Conservation (phyloP, 2,113 vertebrate genomes). For the Rynchops niger region DNA sequence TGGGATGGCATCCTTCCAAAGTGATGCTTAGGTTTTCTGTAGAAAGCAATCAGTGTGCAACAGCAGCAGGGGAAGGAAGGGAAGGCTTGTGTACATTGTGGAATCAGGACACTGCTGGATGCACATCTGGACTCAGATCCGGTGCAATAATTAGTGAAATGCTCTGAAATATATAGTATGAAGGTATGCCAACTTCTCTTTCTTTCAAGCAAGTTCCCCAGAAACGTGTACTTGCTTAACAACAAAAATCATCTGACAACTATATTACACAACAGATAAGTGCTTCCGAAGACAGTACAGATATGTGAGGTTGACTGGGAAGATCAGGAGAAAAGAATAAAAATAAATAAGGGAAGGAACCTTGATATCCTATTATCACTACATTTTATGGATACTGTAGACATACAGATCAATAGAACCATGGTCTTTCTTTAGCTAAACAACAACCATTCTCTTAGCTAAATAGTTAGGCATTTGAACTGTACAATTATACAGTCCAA, state of each 20-base stretch:
- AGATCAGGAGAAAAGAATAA: background rate
- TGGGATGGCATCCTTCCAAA: background rate
- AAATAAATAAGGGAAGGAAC: background rate
- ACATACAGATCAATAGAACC: background rate
- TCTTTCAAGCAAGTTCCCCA: background rate
- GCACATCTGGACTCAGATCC: background rate
- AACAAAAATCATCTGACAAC: background rate
- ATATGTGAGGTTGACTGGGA: background rate
- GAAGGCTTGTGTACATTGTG: accelerated
- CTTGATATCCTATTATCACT: background rate
- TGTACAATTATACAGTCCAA: background rate
- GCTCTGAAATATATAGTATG: background rate
- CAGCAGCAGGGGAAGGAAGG: accelerated
- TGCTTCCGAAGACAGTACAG: background rate
- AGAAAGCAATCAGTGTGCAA: background rate
- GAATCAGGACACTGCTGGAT: background rate
- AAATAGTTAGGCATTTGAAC: background rate
- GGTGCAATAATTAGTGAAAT: background rate
- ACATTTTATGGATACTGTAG: background rate
- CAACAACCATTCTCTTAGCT: background rate
- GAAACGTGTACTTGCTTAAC: background rate
- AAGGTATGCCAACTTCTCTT: background rate
- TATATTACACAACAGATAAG: background rate
- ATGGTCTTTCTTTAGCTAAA: background rate
- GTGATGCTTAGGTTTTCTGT: background rate